Evolutionary conservation across 1,140 invertebrate genomes (phyloP), one percentile per base, ranked within the genome.

Genomic region (Helicoverpa armigera): DNA sequence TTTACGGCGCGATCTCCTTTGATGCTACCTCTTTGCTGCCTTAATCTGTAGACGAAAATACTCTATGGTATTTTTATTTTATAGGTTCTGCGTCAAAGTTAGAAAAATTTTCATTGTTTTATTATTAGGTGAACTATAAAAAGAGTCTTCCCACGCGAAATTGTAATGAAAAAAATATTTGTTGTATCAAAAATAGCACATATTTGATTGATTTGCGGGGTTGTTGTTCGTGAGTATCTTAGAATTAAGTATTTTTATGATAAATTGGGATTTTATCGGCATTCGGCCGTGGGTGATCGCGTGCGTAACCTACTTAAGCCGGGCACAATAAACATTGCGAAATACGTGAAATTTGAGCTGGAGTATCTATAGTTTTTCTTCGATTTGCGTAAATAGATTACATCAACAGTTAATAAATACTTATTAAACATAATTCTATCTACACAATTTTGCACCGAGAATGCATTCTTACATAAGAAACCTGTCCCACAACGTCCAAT

Each of bases 1-100:
- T 85, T 81, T 78, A 70, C 18, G 35, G 65, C 79, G 76, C 80
- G 70, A 83, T 75, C 75, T 77, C 61, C 35, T 77, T 76, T 76
- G 74, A 76, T 76, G 74, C 56, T 51, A 63, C 29, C 18, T 74
- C 53, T 82, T 85, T 82, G 82, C 82, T 84, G 77, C 69, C 81
- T 83, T 31, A 65, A 67, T 53, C 13, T 50, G 50, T 77, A 50
- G 69, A 75, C 56, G 9, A 51, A 76, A 65, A 76, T 76, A 63
- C 60, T 53, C 29, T 29, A 76, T 60, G 56, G 56, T 58, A 43
- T 43, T 43, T 43, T 43, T 43, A 43, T 73, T 73, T 77, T 72
- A 35, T 54, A 67, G 51, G 48, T 65, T 29, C 29, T 43, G 23
- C 61, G 74, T 77, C 74, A 77, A 75, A 67, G 43, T 65, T 77